Conservation (phyloP, 2,888 invertebrate species). For the Dryocosmus kuriphilus region DNA sequence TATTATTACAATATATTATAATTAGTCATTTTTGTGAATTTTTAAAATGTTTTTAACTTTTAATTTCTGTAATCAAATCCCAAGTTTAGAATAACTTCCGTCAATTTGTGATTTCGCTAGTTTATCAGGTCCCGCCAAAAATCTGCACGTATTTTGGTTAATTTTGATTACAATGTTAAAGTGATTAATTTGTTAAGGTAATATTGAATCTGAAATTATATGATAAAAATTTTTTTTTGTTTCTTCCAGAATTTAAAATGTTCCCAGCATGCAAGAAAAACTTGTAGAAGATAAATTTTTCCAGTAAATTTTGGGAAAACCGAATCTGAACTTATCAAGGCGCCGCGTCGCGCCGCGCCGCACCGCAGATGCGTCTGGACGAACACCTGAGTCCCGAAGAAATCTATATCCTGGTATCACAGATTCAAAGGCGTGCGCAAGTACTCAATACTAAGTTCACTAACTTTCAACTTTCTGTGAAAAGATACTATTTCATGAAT, state of each 20-base stretch:
- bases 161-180: too few relatives aligned
- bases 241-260: background rate
- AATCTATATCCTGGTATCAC: slow-evolving; percentile 55
- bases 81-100: too few relatives aligned
- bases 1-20: too few relatives aligned
- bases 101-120: too few relatives aligned
- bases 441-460: background rate
- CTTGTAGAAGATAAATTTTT: background rate
- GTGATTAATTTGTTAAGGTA: background rate
- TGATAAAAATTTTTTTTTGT: background rate
- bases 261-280: background rate
- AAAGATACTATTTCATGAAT: background rate
- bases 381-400: slow-evolving; percentile 64
- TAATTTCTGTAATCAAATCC: too few relatives aligned
- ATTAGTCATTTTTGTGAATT: too few relatives aligned
- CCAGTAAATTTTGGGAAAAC: slow-evolving; percentile 33
- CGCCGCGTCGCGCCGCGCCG: slow-evolving; percentile 51
- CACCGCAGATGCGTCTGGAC: slow-evolving; percentile 61
- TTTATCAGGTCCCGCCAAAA: too few relatives aligned
- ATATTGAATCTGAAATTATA: background rate
- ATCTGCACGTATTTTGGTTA: too few relatives aligned
- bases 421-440: slow-evolving; percentile 25
- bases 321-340: slow-evolving; percentile 1
- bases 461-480: background rate
- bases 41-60: too few relatives aligned